Evolutionary conservation across 1,140 invertebrate species (phyloP).

Genomic region (Lepidurus couesii): DNA sequence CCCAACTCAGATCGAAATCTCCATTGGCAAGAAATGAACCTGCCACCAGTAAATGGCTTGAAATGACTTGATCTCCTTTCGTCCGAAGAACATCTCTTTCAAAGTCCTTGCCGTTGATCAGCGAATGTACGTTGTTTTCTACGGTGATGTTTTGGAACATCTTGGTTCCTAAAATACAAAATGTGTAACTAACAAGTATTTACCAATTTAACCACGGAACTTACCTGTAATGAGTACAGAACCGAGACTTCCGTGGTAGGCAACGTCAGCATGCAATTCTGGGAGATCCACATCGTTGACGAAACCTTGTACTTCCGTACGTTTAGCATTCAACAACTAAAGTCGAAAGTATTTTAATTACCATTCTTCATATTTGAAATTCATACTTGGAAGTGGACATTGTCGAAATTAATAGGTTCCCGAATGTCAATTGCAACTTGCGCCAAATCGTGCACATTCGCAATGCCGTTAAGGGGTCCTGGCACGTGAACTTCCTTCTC

Average conservation of each 20-base stretch:
- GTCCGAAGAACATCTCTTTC: background rate
- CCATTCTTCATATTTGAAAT: background rate
- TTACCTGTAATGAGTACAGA: background rate
- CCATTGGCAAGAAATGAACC: background rate
- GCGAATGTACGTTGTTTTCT: background rate
- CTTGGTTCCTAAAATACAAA: background rate
- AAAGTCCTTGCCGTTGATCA: background rate
- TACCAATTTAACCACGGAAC: background rate
- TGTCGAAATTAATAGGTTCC: background rate
- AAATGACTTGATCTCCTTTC: background rate
- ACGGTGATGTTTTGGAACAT: background rate
- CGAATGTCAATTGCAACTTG: background rate
- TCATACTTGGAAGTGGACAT: background rate
- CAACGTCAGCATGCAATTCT: background rate
- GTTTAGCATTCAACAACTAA: background rate
- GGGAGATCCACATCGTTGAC: background rate
- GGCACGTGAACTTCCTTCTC: background rate
- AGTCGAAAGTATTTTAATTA: background rate
- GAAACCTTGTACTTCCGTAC: background rate
- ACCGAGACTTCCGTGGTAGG: background rate
- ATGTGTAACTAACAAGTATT: background rate
- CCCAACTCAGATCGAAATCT: background rate
- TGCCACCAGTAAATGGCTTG: background rate
- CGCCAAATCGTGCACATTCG: background rate
- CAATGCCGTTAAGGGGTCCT: background rate